These are phyloP conservation scores for Drosophila meridiana DNA, from an alignment of 2,888 invertebrate genomes.

Conservation along the genomic window DNA sequence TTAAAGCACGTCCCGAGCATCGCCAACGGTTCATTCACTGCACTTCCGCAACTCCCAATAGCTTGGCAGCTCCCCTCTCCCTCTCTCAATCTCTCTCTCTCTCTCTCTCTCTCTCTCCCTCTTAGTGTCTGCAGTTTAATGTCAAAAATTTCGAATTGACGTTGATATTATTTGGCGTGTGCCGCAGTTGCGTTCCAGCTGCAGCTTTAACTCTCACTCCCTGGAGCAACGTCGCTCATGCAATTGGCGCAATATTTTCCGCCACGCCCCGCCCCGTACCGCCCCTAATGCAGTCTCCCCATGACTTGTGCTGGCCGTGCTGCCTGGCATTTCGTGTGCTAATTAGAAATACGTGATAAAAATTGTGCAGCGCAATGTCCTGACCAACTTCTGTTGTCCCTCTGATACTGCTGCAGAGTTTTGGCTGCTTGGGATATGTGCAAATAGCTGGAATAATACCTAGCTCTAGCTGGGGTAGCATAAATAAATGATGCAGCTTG, in stretches of 20 bases:
- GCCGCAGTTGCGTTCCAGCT: slow-evolving; percentile 51
- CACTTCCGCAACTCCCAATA: slow-evolving; percentile 14
- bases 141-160: slow-evolving; percentile 72
- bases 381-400: slow-evolving; percentile 41
- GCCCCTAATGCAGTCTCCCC: slow-evolving; percentile 22
- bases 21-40: slow-evolving; percentile 63
- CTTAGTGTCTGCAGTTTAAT: slow-evolving; percentile 53
- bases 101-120: neutral
- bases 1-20: slow-evolving; percentile 70
- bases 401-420: slow-evolving; percentile 16
- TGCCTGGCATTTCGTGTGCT: slow-evolving; percentile 68
- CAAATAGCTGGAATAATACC: slow-evolving; percentile 24
- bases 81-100: neutral
- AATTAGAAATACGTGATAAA: slow-evolving; percentile 76
- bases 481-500: slow-evolving; percentile 7
- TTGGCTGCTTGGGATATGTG: slow-evolving; percentile 28
- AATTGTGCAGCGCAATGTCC: slow-evolving; percentile 48
- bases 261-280: neutral
- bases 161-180: slow-evolving; percentile 71
- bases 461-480: slow-evolving; percentile 8
- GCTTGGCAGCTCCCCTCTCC: neutral
- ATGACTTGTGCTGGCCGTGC: slow-evolving; percentile 41
- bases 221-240: neutral
- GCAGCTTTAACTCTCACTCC: slow-evolving; percentile 13
- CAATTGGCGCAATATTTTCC: slow-evolving; percentile 5